Conservation (phyloP, 2,797 vertebrate genomes). For the Eleutherodactylus coqui region DNA sequence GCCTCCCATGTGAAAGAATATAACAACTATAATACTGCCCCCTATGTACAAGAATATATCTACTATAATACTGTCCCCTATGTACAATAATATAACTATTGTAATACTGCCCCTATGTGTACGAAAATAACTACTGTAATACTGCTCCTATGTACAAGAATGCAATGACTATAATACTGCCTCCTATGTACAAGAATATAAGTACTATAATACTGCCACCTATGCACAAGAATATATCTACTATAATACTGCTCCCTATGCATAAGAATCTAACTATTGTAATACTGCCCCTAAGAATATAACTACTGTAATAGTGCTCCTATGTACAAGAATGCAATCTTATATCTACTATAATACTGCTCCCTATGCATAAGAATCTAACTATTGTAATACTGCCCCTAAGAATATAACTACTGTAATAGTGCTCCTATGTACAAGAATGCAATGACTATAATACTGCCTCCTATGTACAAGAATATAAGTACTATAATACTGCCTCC, state of each 20-base stretch:
- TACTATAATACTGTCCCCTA: no score
- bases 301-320: background rate
- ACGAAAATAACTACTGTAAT: slow-evolving; percentile 5
- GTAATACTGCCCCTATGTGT: background rate
- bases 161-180: slow-evolving; percentile 1
- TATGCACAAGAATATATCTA: background rate
- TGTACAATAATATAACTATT: slow-evolving; percentile 6
- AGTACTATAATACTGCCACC: background rate
- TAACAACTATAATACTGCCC: no score
- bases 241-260: background rate
- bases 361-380: background rate
- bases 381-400: background rate
- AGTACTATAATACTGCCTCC: background rate
- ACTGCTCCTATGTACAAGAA: slow-evolving; percentile 9
- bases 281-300: background rate
- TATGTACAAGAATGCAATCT: background rate
- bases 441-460: background rate
- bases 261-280: background rate
- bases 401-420: slow-evolving; percentile 12
- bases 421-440: slow-evolving; percentile 3
- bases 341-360: background rate
- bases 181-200: slow-evolving; percentile 1
- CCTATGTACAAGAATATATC: no score
- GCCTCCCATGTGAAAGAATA: no score
- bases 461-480: slow-evolving; percentile 1